phyloP scores from a whole-genome alignment of 2,888 invertebrate species.

The Amblyteles armatorius region DNA sequence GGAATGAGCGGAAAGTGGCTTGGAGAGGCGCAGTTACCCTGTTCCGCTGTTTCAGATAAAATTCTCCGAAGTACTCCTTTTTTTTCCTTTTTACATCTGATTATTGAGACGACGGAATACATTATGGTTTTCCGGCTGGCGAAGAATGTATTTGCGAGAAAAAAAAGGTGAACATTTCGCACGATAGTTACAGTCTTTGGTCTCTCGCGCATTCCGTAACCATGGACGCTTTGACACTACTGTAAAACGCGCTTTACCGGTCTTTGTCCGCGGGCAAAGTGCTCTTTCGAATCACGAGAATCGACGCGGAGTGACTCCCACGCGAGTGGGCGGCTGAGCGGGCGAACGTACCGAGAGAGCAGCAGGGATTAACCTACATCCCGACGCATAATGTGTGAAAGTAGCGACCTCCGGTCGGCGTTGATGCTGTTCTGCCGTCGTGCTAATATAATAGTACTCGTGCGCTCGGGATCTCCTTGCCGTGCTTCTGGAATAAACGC shows the following conservation, averaged over 20 bases:
- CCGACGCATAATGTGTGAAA: conserved; percentile 70
- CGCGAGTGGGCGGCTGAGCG: conserved; percentile 58
- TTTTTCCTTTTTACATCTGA: background rate
- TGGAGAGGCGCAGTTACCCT: background rate
- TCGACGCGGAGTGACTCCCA: conserved; percentile 65
- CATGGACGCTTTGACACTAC: conserved; percentile 40
- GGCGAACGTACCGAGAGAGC: conserved; percentile 63
- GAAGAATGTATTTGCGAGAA: conserved; percentile 12
- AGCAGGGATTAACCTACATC: conserved; percentile 74
- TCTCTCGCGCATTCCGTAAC: conserved; percentile 41
- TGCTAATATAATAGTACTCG: conserved; percentile 62
- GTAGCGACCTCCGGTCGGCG: conserved; percentile 69
- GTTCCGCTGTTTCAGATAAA: background rate
- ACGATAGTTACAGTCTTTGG: conserved; percentile 36
- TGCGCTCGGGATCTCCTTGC: conserved; percentile 24
- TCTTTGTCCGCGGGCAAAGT: conserved; percentile 48
- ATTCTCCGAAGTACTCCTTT: background rate
- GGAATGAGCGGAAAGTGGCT: background rate
- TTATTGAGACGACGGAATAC: background rate
- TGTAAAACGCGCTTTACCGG: conserved; percentile 46
- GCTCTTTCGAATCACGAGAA: conserved; percentile 65
- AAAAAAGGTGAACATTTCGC: conserved; percentile 40
- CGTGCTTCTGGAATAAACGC: conserved; percentile 58
- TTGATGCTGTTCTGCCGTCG: conserved; percentile 52
- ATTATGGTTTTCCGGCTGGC: conserved; percentile 9